These are phyloP conservation scores for Diarsia dahlii DNA, from an alignment of 2,888 invertebrate species.

Conservation along the genomic window DNA sequence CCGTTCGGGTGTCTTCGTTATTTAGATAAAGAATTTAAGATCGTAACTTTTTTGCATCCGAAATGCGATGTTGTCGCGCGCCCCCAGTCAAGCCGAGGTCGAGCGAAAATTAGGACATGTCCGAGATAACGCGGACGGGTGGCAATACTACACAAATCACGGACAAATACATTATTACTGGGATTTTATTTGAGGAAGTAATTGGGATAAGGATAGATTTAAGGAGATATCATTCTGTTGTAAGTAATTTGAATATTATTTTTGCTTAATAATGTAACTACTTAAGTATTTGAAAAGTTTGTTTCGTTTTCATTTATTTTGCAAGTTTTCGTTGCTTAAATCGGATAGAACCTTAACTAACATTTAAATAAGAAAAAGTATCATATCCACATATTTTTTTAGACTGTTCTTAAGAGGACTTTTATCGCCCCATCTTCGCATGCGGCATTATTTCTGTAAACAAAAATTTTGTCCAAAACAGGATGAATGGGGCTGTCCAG, in stretches of 20 bases:
- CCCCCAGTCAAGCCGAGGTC: conserved; percentile 61
- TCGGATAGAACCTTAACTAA: not conserved
- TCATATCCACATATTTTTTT: not conserved
- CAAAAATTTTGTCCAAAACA: conserved; percentile 10
- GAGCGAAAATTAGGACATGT: conserved; percentile 73
- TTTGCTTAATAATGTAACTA: not conserved
- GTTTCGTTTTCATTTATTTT: not conserved
- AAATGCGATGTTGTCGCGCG: conserved; percentile 58
- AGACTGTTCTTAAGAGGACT: not conserved
- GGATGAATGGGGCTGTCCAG: conserved; percentile 22
- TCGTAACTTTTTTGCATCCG: conserved; percentile 63
- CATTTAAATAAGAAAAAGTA: not conserved
- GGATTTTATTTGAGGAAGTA: conserved; percentile 39
- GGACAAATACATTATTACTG: conserved; percentile 29
- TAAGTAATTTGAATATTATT: conserved; percentile 25
- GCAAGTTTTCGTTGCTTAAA: not conserved
- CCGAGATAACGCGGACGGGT: conserved; percentile 68
- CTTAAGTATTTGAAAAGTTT: not conserved
- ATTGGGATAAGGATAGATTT: conserved; percentile 36
- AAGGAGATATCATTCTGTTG: conserved; percentile 16
- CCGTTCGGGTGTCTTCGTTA: conserved; percentile 41
- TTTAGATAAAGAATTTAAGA: conserved; percentile 59
- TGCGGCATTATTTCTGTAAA: conserved; percentile 8
- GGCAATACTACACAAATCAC: conserved; percentile 54
- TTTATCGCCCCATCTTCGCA: not conserved